Percentiles rank a stretch among this genome's conserved stretches.
These are phyloP conservation scores for Achatina immaculata DNA, from an alignment of 1,140 invertebrate species.

Conservation along the genomic window DNA sequence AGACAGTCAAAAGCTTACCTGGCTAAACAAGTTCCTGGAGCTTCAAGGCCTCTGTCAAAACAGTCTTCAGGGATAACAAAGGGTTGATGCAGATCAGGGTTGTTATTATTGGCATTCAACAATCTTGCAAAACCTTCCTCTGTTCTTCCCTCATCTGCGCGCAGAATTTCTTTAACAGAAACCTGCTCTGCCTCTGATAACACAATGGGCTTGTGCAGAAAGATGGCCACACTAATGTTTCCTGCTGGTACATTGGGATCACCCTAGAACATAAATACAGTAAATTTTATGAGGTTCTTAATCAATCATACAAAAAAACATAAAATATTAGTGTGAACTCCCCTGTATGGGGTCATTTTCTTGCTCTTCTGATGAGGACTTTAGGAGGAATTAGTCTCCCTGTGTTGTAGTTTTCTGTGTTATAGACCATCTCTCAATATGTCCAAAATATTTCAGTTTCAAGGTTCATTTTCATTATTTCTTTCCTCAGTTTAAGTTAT, in stretches of 20 bases:
- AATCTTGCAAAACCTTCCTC: not conserved
- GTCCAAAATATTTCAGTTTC: no score
- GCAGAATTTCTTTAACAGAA: not conserved
- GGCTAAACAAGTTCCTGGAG: slow-evolving; percentile 7
- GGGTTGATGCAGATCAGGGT: not conserved
- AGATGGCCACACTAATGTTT: not conserved
- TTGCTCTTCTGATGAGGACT: not conserved
- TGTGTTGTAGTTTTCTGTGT: no score
- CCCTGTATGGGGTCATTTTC: not conserved
- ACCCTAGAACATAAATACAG: slow-evolving; percentile 21
- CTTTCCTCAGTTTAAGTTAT: no score
- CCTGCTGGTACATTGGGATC: slow-evolving; percentile 31
- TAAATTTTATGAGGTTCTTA: not conserved
- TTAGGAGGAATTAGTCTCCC: no score
- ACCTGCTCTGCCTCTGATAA: not conserved
- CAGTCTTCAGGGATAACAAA: slow-evolving; percentile 3
- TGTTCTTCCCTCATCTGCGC: not conserved
- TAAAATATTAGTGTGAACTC: not conserved
- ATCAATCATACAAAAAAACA: not conserved
- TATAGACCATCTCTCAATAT: no score
- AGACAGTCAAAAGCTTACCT: not conserved
- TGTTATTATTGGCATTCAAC: not conserved
- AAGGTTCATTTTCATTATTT: no score
- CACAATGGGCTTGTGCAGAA: slow-evolving; percentile 15
- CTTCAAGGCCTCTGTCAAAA: not conserved